Evolutionary conservation across 2,113 vertebrate species (phyloP).

Genomic region (Meriones unguiculatus): DNA sequence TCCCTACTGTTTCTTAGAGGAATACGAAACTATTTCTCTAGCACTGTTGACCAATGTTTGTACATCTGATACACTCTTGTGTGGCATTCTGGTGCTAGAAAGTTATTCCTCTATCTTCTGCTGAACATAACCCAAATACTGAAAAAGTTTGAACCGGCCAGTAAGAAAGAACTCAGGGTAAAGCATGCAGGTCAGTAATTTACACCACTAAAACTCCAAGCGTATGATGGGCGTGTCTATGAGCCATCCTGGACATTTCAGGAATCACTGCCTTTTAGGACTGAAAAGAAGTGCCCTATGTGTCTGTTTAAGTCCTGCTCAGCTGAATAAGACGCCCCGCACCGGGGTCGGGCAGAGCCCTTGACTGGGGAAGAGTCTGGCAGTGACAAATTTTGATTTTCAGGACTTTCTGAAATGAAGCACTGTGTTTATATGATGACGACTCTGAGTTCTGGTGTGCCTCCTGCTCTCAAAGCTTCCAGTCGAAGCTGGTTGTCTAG

Average conservation of each 20-base stretch:
- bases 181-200: slow-evolving; percentile 86
- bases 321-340: neutral
- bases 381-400: neutral
- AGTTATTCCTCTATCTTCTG: slow-evolving; percentile 83
- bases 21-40: slow-evolving; percentile 93
- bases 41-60: slow-evolving; percentile 91
- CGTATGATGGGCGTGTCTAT: neutral
- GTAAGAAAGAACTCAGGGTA: slow-evolving; percentile 78
- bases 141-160: slow-evolving; percentile 79
- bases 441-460: neutral
- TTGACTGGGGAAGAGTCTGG: neutral
- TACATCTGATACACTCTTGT: slow-evolving; percentile 91
- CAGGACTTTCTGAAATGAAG: slow-evolving; percentile 43
- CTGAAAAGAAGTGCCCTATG: neutral
- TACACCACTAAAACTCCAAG: slow-evolving; percentile 75
- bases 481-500: neutral
- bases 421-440: neutral
- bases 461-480: neutral
- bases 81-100: slow-evolving; percentile 89
- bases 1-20: slow-evolving; percentile 77
- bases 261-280: neutral
- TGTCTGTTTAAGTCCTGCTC: neutral
- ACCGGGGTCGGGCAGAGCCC: neutral
- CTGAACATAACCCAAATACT: slow-evolving; percentile 84
- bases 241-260: slow-evolving; percentile 3